Conservation (phyloP, 2,888 invertebrate genomes). For the Hirtodrosophila cameraria region DNA sequence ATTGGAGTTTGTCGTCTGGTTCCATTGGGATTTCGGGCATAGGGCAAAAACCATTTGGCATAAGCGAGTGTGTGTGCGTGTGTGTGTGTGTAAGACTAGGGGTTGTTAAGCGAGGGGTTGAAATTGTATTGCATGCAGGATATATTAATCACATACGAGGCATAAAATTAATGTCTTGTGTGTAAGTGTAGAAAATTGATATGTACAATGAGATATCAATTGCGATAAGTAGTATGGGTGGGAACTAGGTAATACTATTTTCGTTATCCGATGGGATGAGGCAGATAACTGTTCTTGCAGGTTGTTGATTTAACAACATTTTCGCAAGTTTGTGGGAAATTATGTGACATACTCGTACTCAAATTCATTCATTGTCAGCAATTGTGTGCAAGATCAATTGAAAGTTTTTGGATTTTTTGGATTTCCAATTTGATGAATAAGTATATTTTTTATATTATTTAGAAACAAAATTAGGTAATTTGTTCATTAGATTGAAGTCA, state of each 20-base stretch:
- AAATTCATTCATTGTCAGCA: no score
- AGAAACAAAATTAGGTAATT: no score
- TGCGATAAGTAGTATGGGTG: slow-evolving; percentile 59
- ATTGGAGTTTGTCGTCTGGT: slow-evolving; percentile 52
- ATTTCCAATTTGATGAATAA: no score
- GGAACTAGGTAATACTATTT: slow-evolving; percentile 52
- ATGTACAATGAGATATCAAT: slow-evolving; percentile 65
- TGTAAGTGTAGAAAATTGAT: slow-evolving; percentile 71
- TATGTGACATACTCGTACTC: no score
- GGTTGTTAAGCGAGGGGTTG: slow-evolving; percentile 6
- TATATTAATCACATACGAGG: slow-evolving; percentile 72
- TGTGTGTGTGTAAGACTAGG: no score
- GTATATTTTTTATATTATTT: no score
- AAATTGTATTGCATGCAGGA: no score
- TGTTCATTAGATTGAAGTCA: no score
- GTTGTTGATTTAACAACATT: slow-evolving; percentile 19
- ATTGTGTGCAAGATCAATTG: no score
- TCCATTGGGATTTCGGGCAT: slow-evolving; percentile 51
- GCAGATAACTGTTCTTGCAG: slow-evolving; percentile 9
- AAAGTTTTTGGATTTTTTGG: no score
- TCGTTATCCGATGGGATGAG: neutral
- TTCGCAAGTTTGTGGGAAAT: slow-evolving; percentile 1
- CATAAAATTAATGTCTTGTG: slow-evolving; percentile 71
- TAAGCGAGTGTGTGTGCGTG: slow-evolving; percentile 21
- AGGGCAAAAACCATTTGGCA: slow-evolving; percentile 12